Evolutionary conservation across 2,113 vertebrate species (phyloP).

Genomic region (Eublepharis macularius): DNA sequence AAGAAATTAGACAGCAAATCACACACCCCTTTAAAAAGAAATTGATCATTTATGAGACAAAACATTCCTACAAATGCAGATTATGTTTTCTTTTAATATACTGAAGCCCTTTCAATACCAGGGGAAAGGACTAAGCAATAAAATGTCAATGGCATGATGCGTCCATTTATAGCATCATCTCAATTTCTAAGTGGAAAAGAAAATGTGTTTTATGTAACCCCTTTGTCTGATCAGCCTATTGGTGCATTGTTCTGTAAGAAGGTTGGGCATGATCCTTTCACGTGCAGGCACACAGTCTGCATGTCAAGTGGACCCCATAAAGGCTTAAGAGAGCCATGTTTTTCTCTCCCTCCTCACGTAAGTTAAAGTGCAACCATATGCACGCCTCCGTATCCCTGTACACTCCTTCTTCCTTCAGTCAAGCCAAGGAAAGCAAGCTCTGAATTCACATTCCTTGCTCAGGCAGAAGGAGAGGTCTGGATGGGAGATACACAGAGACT

Average conservation of each 20-base stretch:
- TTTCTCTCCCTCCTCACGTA: no score
- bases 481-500: no score
- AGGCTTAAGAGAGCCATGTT: no score
- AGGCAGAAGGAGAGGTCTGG: no score
- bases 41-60: conserved; percentile 26
- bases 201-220: conserved; percentile 70
- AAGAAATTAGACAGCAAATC: conserved; percentile 27
- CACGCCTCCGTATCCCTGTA: no score
- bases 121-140: conserved; percentile 48
- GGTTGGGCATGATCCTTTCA: conserved; percentile 64
- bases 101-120: conserved; percentile 24
- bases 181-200: conserved; percentile 53
- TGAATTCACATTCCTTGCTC: no score
- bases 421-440: no score
- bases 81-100: conserved; percentile 19
- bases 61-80: conserved; percentile 40
- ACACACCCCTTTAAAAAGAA: conserved; percentile 29
- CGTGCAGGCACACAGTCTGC: background rate
- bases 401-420: no score
- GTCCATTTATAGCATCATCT: conserved; percentile 56
- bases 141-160: conserved; percentile 64
- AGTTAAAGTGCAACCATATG: no score
- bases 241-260: conserved; percentile 69
- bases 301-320: no score
- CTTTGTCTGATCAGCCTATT: conserved; percentile 69